These are phyloP conservation scores for Lipophrys pholis DNA, from an alignment of 2,113 vertebrate species.

Conservation along the genomic window DNA sequence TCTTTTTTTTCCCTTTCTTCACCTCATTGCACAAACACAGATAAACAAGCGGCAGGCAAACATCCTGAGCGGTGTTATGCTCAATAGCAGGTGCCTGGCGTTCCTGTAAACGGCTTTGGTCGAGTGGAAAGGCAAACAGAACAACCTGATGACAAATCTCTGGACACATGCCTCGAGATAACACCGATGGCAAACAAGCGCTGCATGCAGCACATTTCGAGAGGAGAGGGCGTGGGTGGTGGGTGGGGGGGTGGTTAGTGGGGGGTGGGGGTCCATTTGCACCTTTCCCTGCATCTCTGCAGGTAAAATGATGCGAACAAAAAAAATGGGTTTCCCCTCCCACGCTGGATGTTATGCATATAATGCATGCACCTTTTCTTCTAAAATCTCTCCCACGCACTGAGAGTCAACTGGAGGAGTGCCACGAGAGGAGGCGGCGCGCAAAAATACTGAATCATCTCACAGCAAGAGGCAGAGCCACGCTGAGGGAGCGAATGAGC, in stretches of 20 bases:
- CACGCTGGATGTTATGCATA: constrained; percentile 30
- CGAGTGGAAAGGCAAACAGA: constrained; percentile 68
- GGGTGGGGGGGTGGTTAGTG: no score
- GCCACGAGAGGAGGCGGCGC: constrained; percentile 15
- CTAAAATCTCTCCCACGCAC: constrained; percentile 23
- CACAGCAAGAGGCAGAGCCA: constrained; percentile 7
- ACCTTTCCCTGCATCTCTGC: constrained; percentile 9
- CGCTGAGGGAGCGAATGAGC: constrained; percentile 1
- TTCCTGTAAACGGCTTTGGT: constrained; percentile 61
- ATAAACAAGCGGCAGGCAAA: constrained; percentile 72
- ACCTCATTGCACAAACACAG: constrained; percentile 52
- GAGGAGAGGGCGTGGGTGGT: no score
- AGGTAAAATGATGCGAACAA: neutral
- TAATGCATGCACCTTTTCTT: constrained; percentile 29
- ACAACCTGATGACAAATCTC: constrained; percentile 55
- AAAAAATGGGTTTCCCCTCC: constrained; percentile 12
- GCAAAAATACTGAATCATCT: constrained; percentile 41
- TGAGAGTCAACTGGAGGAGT: constrained; percentile 26
- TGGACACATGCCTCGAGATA: constrained; percentile 53
- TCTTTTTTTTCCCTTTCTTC: neutral
- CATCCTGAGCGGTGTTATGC: constrained; percentile 66
- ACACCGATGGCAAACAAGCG: constrained; percentile 54
- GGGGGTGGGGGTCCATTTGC: constrained; percentile 15
- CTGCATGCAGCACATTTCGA: constrained; percentile 16
- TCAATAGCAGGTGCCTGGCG: constrained; percentile 55